Percentiles rank a stretch among this genome's conserved stretches.
Evolutionary conservation across 2,888 invertebrate genomes (phyloP).

Genomic region (Cryptophagus acutangulus): DNA sequence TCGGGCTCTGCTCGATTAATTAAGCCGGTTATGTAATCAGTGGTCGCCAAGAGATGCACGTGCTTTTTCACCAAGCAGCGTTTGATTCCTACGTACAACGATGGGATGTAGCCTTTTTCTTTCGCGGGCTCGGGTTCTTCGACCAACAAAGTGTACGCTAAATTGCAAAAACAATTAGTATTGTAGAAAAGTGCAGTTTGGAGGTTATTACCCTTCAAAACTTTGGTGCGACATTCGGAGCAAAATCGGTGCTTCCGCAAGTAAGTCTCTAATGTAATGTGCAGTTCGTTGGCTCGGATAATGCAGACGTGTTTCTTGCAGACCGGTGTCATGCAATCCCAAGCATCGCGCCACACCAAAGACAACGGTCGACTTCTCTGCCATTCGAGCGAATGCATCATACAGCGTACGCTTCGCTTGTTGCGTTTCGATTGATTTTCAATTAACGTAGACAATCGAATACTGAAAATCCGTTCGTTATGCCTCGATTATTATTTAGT

Average conservation of each 20-base stretch:
- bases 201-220: conserved; percentile 49
- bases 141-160: conserved; percentile 82
- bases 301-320: conserved; percentile 82
- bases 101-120: conserved; percentile 85
- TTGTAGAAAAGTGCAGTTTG: neutral
- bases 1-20: conserved; percentile 90
- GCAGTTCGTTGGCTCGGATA: conserved; percentile 78
- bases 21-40: conserved; percentile 82
- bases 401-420: conserved; percentile 85
- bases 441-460: conserved; percentile 70
- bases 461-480: conserved; percentile 47
- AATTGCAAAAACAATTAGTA: neutral
- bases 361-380: conserved; percentile 70
- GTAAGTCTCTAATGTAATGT: conserved; percentile 84
- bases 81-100: conserved; percentile 80
- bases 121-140: conserved; percentile 77
- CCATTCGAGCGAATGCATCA: conserved; percentile 84
- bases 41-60: conserved; percentile 81
- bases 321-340: conserved; percentile 77
- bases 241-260: conserved; percentile 91
- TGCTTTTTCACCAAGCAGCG: conserved; percentile 82
- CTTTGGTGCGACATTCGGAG: conserved; percentile 89
- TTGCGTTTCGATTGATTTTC: conserved; percentile 76
- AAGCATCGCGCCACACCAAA: conserved; percentile 75
- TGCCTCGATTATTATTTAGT: conserved; percentile 6